A percentile compares a stretch with the other conserved stretches of the same genome.
These are phyloP conservation scores for Falcaria lacertinaria DNA, from an alignment of 2,888 invertebrate species.

Conservation along the genomic window DNA sequence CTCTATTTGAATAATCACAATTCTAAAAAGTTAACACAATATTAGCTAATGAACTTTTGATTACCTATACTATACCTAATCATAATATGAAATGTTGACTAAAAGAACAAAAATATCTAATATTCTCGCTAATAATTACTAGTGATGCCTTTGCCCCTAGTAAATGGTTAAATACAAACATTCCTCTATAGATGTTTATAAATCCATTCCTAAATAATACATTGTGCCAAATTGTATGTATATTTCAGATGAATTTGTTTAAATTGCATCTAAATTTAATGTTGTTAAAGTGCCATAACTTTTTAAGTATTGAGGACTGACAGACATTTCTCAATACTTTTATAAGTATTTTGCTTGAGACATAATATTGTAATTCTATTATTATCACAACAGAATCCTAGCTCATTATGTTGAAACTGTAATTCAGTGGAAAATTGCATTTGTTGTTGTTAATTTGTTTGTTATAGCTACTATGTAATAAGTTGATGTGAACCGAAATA, in stretches of 20 bases:
- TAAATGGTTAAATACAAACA: not conserved
- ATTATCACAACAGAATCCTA: not conserved
- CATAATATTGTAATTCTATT: too few relatives aligned
- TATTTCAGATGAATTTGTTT: not conserved
- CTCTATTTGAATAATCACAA: constrained; percentile 4
- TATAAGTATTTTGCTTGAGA: too few relatives aligned
- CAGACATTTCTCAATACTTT: not conserved
- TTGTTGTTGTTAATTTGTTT: not conserved
- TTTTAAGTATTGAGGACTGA: not conserved
- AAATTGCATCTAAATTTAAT: not conserved
- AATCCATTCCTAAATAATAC: not conserved
- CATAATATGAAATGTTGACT: too few relatives aligned
- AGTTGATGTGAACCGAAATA: not conserved
- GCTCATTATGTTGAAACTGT: not conserved
- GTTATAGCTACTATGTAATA: not conserved
- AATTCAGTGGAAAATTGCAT: not conserved
- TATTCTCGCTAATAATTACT: not conserved
- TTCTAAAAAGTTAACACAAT: not conserved
- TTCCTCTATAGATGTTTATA: not conserved
- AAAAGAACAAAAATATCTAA: too few relatives aligned
- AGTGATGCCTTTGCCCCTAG: not conserved
- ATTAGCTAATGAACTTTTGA: not conserved
- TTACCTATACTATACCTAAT: too few relatives aligned
- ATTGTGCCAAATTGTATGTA: not conserved
- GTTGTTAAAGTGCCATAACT: not conserved